Conservation (phyloP, 1,140 invertebrate species). For the Neodiprion virginianus region DNA sequence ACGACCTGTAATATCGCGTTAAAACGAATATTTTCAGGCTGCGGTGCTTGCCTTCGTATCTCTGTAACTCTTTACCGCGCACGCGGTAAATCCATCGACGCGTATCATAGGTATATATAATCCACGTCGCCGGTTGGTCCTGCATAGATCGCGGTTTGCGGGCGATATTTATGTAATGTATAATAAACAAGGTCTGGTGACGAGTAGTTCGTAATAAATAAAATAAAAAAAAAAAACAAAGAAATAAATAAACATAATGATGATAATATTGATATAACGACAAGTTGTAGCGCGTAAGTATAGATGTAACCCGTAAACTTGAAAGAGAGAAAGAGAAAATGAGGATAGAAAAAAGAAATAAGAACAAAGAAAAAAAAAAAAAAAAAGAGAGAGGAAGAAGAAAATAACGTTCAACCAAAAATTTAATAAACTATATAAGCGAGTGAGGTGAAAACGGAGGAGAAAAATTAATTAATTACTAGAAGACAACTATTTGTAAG, state of each 20-base stretch:
- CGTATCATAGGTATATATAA: too few relatives aligned
- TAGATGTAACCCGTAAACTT: constrained; percentile 8
- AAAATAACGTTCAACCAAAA: constrained; percentile 10
- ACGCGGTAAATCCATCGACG: too few relatives aligned
- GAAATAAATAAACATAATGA: not conserved
- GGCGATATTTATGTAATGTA: not conserved
- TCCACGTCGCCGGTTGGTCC: too few relatives aligned
- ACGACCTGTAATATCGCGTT: too few relatives aligned
- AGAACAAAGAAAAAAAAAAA: constrained; percentile 12
- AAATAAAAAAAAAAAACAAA: not conserved
- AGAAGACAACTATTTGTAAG: constrained; percentile 23
- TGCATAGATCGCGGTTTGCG: too few relatives aligned
- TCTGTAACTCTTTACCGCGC: too few relatives aligned
- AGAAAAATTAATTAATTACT: constrained; percentile 26
- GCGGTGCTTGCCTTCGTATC: too few relatives aligned
- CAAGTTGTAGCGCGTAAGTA: not conserved
- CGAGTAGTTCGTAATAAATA: not conserved
- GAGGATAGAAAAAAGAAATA: constrained; percentile 1
- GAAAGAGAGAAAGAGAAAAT: not conserved
- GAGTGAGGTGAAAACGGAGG: constrained; percentile 23
- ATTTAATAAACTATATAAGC: constrained; percentile 28
- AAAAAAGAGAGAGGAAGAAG: not conserved
- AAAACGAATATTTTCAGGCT: too few relatives aligned
- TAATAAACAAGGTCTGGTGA: not conserved
- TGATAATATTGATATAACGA: constrained; percentile 10